A percentile compares a stretch with the other conserved stretches of the same genome.
Evolutionary conservation across 1,140 invertebrate genomes (phyloP).

Genomic region (Neodiprion virginianus): DNA sequence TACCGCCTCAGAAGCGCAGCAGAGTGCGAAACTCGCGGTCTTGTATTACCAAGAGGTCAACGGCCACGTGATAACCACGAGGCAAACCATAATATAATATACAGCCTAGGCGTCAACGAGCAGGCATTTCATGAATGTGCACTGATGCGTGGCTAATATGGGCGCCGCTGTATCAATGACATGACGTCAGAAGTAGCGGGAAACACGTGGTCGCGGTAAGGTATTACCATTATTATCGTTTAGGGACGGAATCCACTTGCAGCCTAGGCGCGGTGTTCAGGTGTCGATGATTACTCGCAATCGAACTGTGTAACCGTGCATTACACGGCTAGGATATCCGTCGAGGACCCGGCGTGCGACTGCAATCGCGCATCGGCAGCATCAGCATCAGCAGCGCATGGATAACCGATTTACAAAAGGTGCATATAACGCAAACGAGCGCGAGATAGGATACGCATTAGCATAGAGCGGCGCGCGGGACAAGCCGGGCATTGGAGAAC

Average conservation of each 20-base stretch:
- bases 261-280: neutral
- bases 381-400: too few relatives aligned
- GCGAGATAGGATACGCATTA: neutral
- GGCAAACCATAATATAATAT: too few relatives aligned
- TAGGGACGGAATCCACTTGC: neutral
- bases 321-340: conserved; percentile 30
- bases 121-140: conserved; percentile 9
- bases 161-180: conserved; percentile 46
- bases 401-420: too few relatives aligned
- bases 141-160: conserved; percentile 33
- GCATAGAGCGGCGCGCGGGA: neutral
- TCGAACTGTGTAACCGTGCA: conserved; percentile 23
- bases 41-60: too few relatives aligned
- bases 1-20: too few relatives aligned
- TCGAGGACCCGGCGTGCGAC: conserved; percentile 13
- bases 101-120: neutral
- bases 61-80: too few relatives aligned
- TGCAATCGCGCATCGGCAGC: conserved; percentile 5
- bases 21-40: too few relatives aligned
- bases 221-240: conserved; percentile 25
- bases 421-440: too few relatives aligned
- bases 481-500: neutral
- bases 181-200: conserved; percentile 34
- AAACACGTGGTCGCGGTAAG: conserved; percentile 34
- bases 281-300: too few relatives aligned